phyloP scores from a whole-genome alignment of 2,888 invertebrate species.

The Iselma pallidipennis region DNA sequence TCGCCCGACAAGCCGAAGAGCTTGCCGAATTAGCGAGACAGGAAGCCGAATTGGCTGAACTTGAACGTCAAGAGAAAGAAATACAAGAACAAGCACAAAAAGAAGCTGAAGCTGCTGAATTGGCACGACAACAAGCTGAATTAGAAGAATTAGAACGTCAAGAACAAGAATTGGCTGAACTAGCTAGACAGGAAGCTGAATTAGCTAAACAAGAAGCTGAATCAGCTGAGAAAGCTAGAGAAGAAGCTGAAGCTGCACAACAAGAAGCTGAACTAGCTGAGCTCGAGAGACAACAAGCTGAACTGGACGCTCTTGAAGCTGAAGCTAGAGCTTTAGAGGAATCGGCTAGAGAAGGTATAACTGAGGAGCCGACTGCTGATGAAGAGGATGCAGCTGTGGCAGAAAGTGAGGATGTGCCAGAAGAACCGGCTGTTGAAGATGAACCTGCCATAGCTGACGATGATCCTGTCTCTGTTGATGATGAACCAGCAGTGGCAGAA shows the following conservation, averaged over 20 bases:
- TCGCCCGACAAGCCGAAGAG: slow-evolving; percentile 65
- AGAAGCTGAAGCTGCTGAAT: slow-evolving; percentile 62
- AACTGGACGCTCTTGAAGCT: slow-evolving; percentile 43
- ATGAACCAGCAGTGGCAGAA: slow-evolving; percentile 58
- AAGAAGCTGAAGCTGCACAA: slow-evolving; percentile 41
- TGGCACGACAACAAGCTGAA: slow-evolving; percentile 64
- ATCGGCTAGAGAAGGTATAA: slow-evolving; percentile 5
- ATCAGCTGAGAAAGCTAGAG: slow-evolving; percentile 46
- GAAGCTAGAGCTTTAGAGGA: slow-evolving; percentile 41
- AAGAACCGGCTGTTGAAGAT: slow-evolving; percentile 54
- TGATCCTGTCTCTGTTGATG: slow-evolving; percentile 36
- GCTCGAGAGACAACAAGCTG: slow-evolving; percentile 42
- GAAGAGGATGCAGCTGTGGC: slow-evolving; percentile 1
- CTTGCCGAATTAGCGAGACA: slow-evolving; percentile 56
- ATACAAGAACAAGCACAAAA: slow-evolving; percentile 47
- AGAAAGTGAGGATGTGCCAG: slow-evolving; percentile 47
- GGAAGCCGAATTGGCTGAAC: slow-evolving; percentile 71
- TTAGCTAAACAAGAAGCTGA: slow-evolving; percentile 65
- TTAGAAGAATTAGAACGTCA: slow-evolving; percentile 60
- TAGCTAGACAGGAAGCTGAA: slow-evolving; percentile 62
- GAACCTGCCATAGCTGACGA: no score
- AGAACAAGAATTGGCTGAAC: slow-evolving; percentile 62
- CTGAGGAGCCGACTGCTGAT: slow-evolving; percentile 11
- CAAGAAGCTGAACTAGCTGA: slow-evolving; percentile 46
- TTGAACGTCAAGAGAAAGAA: slow-evolving; percentile 61